Base-by-base conservation (phyloP, 2,888 invertebrate species). In the Melipona beecheii region DNA sequence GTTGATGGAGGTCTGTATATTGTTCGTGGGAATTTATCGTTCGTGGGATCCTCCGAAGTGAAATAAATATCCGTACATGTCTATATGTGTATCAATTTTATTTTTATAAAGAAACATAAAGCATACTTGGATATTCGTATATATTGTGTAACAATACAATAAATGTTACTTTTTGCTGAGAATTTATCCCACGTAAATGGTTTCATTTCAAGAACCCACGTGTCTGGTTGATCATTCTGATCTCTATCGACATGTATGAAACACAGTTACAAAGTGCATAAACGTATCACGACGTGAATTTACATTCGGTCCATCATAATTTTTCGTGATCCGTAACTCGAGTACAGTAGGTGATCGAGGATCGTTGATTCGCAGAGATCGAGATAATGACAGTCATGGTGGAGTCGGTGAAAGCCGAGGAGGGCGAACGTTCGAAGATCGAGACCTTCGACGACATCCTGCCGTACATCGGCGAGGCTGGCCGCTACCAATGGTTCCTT, bases 381-480 rank as follows among this genome's bases (percentile, higher is more conserved):
- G 74, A 71, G 62, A 90, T 83, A 83, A 93, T 94, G 93, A 93
- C 93, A 78, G 92, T 90, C 49, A 90, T 91, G 78, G 90, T 90
- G 73, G 92, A 93, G 71, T 86, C 90, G 31, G 86, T 87, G 68
- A 93, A 93, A 83, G 89, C 86, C 17, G 92, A 91, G 71, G 93
- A 93, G 77, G 92, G 91, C 84, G 91, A 92, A 49, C 92, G 91
- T 73, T 88, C 79, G 27, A 91, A 90, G 80, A 94, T 94, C 83
- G 93, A 92, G 78, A 93, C 89, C 54, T 94, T 94, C 84, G 94
- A 94, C 84, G 94, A 94, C 78, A 92, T 94, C 68, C 87, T 94
- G 62, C 94, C 94, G 0, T 90, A 94, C 85, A 91, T 94, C 19
- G 94, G 94, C 4, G 94, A 93, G 75, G 94, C 94, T n/a, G 92